phyloP scores from a whole-genome alignment of 2,888 invertebrate species.

The Agriopis aurantiaria region DNA sequence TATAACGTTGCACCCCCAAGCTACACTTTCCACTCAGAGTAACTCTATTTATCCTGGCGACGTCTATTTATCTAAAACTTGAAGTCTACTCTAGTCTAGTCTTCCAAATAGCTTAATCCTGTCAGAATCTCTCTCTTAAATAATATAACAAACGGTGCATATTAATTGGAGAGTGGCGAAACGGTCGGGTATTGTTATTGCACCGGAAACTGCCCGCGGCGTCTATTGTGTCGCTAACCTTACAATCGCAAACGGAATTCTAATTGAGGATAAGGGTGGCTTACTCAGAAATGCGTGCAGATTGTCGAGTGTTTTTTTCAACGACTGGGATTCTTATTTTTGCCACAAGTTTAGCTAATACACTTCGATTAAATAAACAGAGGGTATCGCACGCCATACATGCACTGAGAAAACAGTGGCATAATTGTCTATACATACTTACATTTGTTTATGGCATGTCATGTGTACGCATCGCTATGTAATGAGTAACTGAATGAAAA shows the following conservation, averaged over 20 bases:
- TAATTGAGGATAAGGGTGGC: conserved; percentile 53
- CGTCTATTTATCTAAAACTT: conserved; percentile 10
- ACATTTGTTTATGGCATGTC: no score
- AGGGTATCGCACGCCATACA: no score
- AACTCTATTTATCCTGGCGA: background rate
- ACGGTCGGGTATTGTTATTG: conserved; percentile 53
- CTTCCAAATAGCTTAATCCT: conserved; percentile 17
- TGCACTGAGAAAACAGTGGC: no score
- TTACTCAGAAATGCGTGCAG: conserved; percentile 34
- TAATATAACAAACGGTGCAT: conserved; percentile 49
- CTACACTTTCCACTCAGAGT: background rate
- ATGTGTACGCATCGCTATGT: no score
- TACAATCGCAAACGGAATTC: conserved; percentile 59
- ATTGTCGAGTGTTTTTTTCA: conserved; percentile 2
- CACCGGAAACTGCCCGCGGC: conserved; percentile 44
- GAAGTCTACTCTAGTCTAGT: conserved; percentile 15
- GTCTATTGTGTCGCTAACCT: conserved; percentile 53
- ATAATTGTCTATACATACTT: no score
- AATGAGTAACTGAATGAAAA: no score
- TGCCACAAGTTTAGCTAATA: background rate
- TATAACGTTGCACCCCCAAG: background rate
- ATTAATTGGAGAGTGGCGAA: conserved; percentile 49
- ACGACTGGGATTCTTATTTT: background rate
- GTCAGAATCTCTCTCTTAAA: conserved; percentile 6
- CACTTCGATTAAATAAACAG: background rate